phyloP scores from a whole-genome alignment of 2,113 vertebrate genomes.

The Crocuta crocuta region DNA sequence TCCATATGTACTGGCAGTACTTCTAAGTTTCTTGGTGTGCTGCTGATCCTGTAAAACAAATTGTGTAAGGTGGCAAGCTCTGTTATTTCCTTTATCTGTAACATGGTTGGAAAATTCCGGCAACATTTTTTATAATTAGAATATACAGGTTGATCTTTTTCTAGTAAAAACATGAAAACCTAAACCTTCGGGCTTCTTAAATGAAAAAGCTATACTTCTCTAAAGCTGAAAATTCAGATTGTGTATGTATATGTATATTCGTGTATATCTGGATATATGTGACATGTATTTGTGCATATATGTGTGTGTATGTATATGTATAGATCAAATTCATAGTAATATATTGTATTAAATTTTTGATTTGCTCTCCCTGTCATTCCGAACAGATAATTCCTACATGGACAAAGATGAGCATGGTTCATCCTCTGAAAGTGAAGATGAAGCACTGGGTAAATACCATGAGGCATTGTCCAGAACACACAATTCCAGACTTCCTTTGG shows the following conservation, averaged over 20 bases:
- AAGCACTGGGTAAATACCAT: conserved; percentile 96
- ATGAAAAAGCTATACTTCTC: conserved; percentile 41
- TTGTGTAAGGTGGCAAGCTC: background rate
- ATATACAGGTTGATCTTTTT: background rate
- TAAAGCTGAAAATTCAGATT: conserved; percentile 33
- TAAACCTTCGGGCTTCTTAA: background rate
- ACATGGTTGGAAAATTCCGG: background rate
- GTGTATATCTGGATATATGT: background rate
- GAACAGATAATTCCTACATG: conserved; percentile 92
- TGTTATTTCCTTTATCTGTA: background rate
- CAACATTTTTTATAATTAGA: background rate
- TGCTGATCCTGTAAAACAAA: background rate
- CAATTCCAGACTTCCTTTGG: conserved; percentile 90
- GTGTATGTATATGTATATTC: background rate
- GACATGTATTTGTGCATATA: background rate
- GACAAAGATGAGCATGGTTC: conserved; percentile 92
- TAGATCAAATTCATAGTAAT: conserved; percentile 65
- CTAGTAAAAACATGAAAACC: conserved; percentile 27
- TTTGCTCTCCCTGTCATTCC: conserved; percentile 83
- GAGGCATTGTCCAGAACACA: conserved; percentile 93
- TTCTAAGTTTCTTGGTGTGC: background rate
- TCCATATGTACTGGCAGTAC: background rate
- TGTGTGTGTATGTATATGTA: background rate
- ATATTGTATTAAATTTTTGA: conserved; percentile 69
- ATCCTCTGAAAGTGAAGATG: conserved; percentile 98